phyloP scores from a whole-genome alignment of 53 echinoderm and acorn worm species.

The Antedon mediterranea region DNA sequence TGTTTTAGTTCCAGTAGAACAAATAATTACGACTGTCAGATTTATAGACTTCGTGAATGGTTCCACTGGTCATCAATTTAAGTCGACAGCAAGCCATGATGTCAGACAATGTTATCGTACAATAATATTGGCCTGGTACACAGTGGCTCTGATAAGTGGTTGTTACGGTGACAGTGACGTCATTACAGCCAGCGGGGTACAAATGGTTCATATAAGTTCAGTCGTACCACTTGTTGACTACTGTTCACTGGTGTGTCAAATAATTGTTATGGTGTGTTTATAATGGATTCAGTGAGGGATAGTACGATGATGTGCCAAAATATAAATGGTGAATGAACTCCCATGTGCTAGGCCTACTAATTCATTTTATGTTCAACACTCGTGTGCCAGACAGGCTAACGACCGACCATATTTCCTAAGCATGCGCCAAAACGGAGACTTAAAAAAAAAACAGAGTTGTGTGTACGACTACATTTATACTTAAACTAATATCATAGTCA shows the following conservation, averaged over 20 bases:
- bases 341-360: no score
- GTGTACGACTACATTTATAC: no score
- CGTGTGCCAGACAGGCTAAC: no score
- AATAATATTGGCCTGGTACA: background rate
- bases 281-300: no score
- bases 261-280: no score
- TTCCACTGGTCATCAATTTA: background rate
- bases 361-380: no score
- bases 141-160: background rate
- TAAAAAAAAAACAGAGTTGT: no score
- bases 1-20: background rate
- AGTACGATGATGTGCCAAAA: no score
- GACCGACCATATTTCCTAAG: no score
- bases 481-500: no score
- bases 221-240: background rate
- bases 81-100: background rate
- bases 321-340: no score
- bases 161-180: background rate
- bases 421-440: no score
- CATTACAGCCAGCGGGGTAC: background rate
- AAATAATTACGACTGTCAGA: background rate
- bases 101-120: background rate
- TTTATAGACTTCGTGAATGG: background rate
- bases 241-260: background rate
- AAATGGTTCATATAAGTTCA: background rate